Base-by-base conservation (phyloP, 2,888 invertebrate species). In the Rhogogaster chlorosoma region DNA sequence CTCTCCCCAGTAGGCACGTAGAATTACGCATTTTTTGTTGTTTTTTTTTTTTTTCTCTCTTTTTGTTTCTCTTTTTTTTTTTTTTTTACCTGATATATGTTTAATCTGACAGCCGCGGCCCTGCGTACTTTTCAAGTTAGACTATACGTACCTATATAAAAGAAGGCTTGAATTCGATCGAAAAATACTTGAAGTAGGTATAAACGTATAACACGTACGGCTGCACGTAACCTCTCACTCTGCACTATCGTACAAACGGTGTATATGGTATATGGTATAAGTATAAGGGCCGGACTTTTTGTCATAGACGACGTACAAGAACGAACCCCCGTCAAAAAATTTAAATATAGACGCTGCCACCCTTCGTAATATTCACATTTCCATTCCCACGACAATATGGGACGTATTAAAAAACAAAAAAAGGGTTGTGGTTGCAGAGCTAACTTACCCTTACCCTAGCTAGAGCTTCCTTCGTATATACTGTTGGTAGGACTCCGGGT, bases 361-460 rank as follows among this genome's bases (percentile, higher is more conserved):
- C 87, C 86, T 88, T 88, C 88, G 78, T 80, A 82, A 85, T 85
- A 85, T 85, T 85, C 84, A 85, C 87, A 86, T 90, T 89, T 89
- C 89, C 82, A 84, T 92, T 92, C 92, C 92, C 92, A 92, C 92
- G 92, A 90, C 90, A 89, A 88, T 90, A 84, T 88, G 89, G 88
- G 88, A 87, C 73, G 88, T 89, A 90, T 91, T 90, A 88, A 89
- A 90, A 91, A 91, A 90, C 89, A 92, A 90, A 91, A 90, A 89
- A 91, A 91, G 91, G 91, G 91, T 91, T 91, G 89, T 87, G 84
- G 84, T 84, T 80, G 80, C 80, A 71, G 85, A 84, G 84, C 80
- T 83, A 82, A 73, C 82, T 75, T 84, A 80, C 61, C 75, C 78
- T 84, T 84, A 75, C 84, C 75, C 85, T 77, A 7, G 57, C 83